Evolutionary conservation across 2,888 invertebrate species (phyloP).

Genomic region (Uloborus plumipes): DNA sequence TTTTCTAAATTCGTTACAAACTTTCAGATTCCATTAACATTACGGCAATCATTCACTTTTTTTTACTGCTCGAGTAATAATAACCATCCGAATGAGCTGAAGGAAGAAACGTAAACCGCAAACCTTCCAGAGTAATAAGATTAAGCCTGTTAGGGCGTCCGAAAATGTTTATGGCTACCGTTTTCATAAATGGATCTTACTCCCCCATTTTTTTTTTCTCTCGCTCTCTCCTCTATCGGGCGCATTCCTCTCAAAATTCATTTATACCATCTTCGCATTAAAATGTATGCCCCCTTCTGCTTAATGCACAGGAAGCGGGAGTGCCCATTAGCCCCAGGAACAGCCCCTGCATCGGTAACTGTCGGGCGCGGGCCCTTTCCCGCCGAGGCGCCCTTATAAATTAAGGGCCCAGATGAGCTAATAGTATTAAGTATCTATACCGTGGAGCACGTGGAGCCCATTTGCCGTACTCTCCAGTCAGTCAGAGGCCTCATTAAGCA

Average conservation of each 20-base stretch:
- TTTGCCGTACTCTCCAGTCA: conserved; percentile 55
- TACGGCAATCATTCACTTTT: too few relatives aligned
- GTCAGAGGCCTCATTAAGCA: conserved; percentile 64
- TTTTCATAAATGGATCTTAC: conserved; percentile 20
- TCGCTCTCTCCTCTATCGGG: background rate
- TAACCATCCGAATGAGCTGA: too few relatives aligned
- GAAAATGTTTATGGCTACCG: conserved; percentile 17
- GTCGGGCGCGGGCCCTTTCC: conserved; percentile 8
- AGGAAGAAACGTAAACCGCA: too few relatives aligned
- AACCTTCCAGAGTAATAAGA: too few relatives aligned
- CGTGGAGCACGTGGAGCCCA: conserved; percentile 57
- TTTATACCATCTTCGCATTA: conserved; percentile 55
- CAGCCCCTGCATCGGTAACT: conserved; percentile 28
- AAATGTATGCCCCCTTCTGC: conserved; percentile 56
- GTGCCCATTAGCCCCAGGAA: conserved; percentile 46
- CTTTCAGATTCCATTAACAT: too few relatives aligned
- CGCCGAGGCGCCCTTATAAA: conserved; percentile 56
- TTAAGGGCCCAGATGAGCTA: conserved; percentile 61
- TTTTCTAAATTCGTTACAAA: too few relatives aligned
- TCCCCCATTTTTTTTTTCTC: conserved; percentile 3
- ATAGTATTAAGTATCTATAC: conserved; percentile 59
- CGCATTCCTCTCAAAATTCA: conserved; percentile 51
- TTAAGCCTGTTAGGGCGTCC: too few relatives aligned
- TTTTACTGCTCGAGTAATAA: too few relatives aligned
- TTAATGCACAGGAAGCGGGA: conserved; percentile 20